A percentile compares a stretch with the other conserved stretches of the same genome.
Evolutionary conservation across 2,797 vertebrate genomes (phyloP).

Genomic region (Lophius americanus): DNA sequence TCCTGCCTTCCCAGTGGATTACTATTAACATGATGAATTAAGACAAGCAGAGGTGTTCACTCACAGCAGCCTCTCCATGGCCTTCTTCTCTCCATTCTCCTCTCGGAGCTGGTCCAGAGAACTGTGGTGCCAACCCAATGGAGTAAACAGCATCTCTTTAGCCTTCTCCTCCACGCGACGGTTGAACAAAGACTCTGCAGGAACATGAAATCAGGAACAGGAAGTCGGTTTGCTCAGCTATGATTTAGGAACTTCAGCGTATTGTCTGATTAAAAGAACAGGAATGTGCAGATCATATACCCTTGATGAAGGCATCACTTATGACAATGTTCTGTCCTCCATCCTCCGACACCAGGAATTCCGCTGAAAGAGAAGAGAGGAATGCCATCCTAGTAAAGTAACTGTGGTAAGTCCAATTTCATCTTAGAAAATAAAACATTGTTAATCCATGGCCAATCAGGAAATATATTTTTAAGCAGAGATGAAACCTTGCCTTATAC

Average conservation of each 20-base stretch:
- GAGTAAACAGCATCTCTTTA: constrained; percentile 95
- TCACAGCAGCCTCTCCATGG: constrained; percentile 99
- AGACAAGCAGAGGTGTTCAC: constrained; percentile 46
- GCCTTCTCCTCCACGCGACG: constrained; percentile 97
- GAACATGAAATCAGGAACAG: neutral
- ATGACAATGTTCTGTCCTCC: constrained; percentile 95
- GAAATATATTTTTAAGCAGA: too few species aligned
- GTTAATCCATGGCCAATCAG: too few species aligned
- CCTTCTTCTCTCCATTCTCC: constrained; percentile 98
- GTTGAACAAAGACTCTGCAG: constrained; percentile 94
- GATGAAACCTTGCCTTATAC: too few species aligned
- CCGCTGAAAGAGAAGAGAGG: constrained; percentile 70
- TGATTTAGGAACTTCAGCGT: neutral
- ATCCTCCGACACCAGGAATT: constrained; percentile 92
- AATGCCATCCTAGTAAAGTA: too few species aligned
- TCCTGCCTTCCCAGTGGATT: neutral
- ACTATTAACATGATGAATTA: neutral
- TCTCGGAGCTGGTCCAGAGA: constrained; percentile 95
- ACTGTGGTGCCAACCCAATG: constrained; percentile 97
- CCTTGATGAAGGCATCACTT: constrained; percentile 98
- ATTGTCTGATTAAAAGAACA: neutral
- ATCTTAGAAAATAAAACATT: too few species aligned
- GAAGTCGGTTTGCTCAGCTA: neutral
- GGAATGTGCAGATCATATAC: constrained; percentile 69
- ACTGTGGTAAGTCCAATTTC: too few species aligned